Conservation (phyloP, 2,888 invertebrate genomes). For the Augochlorella aurata region DNA sequence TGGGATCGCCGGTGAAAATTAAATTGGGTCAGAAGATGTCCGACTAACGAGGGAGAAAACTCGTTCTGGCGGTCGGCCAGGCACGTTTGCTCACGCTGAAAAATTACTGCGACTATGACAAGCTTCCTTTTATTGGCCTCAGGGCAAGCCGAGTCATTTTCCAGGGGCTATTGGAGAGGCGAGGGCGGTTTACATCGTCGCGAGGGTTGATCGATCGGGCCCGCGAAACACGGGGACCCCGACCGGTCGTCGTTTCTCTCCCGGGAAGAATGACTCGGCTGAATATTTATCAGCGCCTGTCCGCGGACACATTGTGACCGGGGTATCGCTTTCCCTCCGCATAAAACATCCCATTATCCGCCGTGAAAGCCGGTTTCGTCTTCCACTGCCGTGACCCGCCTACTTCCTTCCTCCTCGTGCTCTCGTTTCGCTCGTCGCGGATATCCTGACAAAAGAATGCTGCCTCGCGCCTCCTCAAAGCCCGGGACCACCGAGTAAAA, state of each 20-base stretch:
- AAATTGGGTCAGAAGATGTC: slow-evolving; percentile 46
- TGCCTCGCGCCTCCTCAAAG: slow-evolving; percentile 1
- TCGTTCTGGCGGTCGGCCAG: slow-evolving; percentile 31
- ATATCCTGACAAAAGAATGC: slow-evolving; percentile 4
- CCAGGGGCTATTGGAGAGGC: not conserved
- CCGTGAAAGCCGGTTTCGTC: slow-evolving; percentile 62
- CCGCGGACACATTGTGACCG: slow-evolving; percentile 47
- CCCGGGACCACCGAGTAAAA: slow-evolving; percentile 5
- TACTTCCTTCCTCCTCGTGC: slow-evolving; percentile 26
- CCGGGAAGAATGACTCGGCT: slow-evolving; percentile 54
- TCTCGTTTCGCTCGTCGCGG: not conserved
- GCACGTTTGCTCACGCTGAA: slow-evolving; percentile 26
- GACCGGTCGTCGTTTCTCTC: slow-evolving; percentile 23
- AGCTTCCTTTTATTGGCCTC: slow-evolving; percentile 40
- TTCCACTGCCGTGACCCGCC: slow-evolving; percentile 39
- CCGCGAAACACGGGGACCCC: slow-evolving; percentile 39
- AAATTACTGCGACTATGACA: slow-evolving; percentile 50
- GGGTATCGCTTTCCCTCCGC: slow-evolving; percentile 57
- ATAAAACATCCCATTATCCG: slow-evolving; percentile 71
- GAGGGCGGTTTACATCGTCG: slow-evolving; percentile 9
- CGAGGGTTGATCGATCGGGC: slow-evolving; percentile 64
- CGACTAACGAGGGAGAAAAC: slow-evolving; percentile 23
- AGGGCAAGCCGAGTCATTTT: slow-evolving; percentile 20
- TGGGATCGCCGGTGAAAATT: slow-evolving; percentile 31
- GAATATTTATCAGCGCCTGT: slow-evolving; percentile 70